These are phyloP conservation scores for Hetaerina americana DNA, from an alignment of 1,140 invertebrate genomes.

Conservation along the genomic window DNA sequence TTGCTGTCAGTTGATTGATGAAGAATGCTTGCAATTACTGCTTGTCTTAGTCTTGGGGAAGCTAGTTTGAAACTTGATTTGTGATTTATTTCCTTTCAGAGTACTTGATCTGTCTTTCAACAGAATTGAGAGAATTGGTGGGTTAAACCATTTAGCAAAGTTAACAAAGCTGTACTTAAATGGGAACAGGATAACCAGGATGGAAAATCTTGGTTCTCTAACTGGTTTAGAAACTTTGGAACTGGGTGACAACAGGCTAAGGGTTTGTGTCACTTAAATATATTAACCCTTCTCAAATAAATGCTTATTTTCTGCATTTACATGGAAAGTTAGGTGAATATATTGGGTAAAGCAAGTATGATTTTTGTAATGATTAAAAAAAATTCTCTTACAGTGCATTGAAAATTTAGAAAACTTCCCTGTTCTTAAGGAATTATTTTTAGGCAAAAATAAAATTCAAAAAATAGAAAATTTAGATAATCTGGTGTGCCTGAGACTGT, in stretches of 20 bases:
- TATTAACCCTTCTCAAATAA: slow-evolving; percentile 8
- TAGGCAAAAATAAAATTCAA: slow-evolving; percentile 94
- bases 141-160: slow-evolving; percentile 63
- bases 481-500: slow-evolving; percentile 60
- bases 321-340: not conserved
- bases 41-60: too few relatives aligned
- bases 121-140: slow-evolving; percentile 79
- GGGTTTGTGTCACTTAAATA: slow-evolving; percentile 34
- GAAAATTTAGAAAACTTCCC: slow-evolving; percentile 66
- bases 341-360: not conserved
- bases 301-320: slow-evolving; percentile 11
- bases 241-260: slow-evolving; percentile 88
- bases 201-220: slow-evolving; percentile 80
- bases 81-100: slow-evolving; percentile 43
- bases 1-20: too few relatives aligned
- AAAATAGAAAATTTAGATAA: slow-evolving; percentile 75
- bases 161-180: slow-evolving; percentile 81
- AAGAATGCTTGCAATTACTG: too few relatives aligned
- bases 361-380: slow-evolving; percentile 6
- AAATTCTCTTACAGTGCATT: slow-evolving; percentile 46
- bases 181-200: slow-evolving; percentile 83
- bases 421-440: slow-evolving; percentile 61
- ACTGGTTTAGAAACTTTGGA: slow-evolving; percentile 74
- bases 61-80: too few relatives aligned
- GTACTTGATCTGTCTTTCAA: slow-evolving; percentile 95